phyloP scores from a whole-genome alignment of 2,113 vertebrate genomes.

The Heliornis fulica region DNA sequence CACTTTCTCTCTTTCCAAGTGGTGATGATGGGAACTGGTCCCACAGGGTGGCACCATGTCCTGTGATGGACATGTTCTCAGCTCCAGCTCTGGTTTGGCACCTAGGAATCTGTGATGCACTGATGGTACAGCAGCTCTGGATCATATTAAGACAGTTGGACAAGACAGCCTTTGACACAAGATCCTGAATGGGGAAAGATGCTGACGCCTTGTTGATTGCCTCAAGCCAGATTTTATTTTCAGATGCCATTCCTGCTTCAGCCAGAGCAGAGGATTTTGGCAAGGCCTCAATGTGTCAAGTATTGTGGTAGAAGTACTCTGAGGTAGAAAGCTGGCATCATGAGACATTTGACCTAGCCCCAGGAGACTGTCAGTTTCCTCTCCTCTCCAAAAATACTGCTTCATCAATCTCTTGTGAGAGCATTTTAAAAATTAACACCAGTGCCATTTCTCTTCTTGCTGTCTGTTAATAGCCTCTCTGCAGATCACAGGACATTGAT shows the following conservation, averaged over 20 bases:
- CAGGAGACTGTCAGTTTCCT: not conserved
- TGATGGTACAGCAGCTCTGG: not conserved
- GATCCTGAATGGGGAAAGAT: not conserved
- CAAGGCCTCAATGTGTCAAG: not conserved
- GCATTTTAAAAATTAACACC: conserved; percentile 13
- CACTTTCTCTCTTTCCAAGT: not conserved
- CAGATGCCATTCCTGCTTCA: not conserved
- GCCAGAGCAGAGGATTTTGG: not conserved
- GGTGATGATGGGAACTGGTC: not conserved
- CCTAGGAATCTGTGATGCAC: not conserved
- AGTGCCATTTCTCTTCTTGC: not conserved
- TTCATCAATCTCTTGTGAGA: not conserved
- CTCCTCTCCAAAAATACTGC: not conserved
- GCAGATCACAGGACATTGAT: not conserved
- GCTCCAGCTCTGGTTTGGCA: not conserved
- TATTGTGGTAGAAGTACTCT: not conserved
- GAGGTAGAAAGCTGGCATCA: not conserved
- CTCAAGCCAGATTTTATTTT: not conserved
- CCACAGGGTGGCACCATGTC: accelerated
- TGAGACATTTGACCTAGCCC: not conserved
- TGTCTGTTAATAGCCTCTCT: not conserved
- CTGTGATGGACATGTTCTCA: not conserved
- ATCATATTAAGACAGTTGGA: not conserved
- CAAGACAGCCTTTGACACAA: not conserved
- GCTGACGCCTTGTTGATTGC: not conserved